Evolutionary conservation across 2,113 vertebrate genomes (phyloP).

Genomic region (Oncorhynchus keta): DNA sequence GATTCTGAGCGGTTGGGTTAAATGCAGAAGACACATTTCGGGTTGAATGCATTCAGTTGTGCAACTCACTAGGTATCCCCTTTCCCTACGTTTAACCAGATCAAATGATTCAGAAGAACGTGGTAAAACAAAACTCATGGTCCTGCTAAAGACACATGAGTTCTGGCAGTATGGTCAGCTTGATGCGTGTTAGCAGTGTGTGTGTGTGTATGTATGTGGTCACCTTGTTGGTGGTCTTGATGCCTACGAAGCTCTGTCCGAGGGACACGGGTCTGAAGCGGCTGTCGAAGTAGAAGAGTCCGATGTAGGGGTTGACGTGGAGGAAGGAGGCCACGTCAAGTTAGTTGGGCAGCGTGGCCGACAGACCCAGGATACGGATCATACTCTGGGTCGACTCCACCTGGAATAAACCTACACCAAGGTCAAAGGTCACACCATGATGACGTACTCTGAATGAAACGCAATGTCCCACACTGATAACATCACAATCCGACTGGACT

Average conservation of each 20-base stretch:
- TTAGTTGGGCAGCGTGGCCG: conserved; percentile 96
- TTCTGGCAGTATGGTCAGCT: neutral
- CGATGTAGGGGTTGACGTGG: conserved; percentile 94
- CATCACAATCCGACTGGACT: no score
- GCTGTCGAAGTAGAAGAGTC: conserved; percentile 95
- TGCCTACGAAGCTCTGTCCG: conserved; percentile 91
- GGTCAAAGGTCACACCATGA: no score
- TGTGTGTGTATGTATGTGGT: conserved; percentile 17
- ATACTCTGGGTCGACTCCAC: conserved; percentile 98
- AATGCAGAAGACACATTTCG: no score
- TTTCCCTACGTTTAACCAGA: no score
- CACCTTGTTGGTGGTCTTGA: conserved; percentile 94
- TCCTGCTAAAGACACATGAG: neutral
- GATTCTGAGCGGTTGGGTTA: no score
- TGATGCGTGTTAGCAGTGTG: neutral
- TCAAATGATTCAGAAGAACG: no score
- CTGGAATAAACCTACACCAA: conserved; percentile 55
- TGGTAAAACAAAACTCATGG: no score
- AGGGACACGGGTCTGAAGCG: conserved; percentile 96
- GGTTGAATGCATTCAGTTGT: no score
- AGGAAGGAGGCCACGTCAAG: conserved; percentile 93
- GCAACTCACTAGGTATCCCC: no score
- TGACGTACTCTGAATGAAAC: no score
- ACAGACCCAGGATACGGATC: conserved; percentile 97
- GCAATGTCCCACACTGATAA: no score